Evolutionary conservation across 2,888 invertebrate genomes (phyloP).

Genomic region (Pollenia labialis): DNA sequence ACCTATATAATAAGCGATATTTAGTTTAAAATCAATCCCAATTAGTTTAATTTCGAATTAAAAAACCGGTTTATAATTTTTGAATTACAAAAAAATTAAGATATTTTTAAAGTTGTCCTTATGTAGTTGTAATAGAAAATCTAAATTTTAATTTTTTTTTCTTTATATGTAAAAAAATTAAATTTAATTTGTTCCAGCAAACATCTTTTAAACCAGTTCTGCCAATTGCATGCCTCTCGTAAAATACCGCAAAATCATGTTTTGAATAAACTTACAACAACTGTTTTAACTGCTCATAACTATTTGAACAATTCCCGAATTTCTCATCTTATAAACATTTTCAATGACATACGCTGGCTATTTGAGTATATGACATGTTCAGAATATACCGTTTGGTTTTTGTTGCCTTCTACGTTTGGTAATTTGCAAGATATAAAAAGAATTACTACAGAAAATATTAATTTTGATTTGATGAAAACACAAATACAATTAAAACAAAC

Average conservation of each 20-base stretch:
- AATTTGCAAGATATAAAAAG: slow-evolving; percentile 49
- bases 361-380: slow-evolving; percentile 68
- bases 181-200: slow-evolving; percentile 25
- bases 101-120: background rate
- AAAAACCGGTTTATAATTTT: background rate
- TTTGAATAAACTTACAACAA: slow-evolving; percentile 46
- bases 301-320: slow-evolving; percentile 46
- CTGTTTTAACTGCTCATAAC: slow-evolving; percentile 31
- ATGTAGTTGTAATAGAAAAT: too few relatives aligned
- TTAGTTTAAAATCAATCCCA: background rate
- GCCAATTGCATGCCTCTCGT: slow-evolving; percentile 33
- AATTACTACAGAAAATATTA: slow-evolving; percentile 51
- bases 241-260: background rate
- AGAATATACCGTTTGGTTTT: slow-evolving; percentile 62
- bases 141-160: background rate
- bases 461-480: slow-evolving; percentile 65
- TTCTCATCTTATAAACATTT: slow-evolving; percentile 56
- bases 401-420: slow-evolving; percentile 53
- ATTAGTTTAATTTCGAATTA: background rate
- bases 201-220: slow-evolving; percentile 37
- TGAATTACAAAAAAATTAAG: too few relatives aligned
- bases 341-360: slow-evolving; percentile 65
- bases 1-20: too few relatives aligned
- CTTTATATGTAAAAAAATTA: background rate
- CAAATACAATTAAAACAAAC: slow-evolving; percentile 46